Conservation (phyloP, 1,140 invertebrate species). For the Chrysoperla carnea region DNA sequence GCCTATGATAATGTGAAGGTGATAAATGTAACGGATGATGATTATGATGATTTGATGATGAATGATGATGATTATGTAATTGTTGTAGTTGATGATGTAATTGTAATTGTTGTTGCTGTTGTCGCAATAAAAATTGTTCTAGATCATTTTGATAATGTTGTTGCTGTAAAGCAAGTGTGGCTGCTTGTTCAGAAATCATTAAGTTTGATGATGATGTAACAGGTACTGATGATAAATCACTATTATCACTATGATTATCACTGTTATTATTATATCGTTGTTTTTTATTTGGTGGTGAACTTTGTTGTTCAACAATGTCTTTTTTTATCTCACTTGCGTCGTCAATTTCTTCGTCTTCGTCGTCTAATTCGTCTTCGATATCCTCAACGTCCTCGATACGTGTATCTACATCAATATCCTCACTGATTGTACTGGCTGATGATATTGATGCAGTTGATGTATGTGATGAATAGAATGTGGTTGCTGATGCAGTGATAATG, state of each 20-base stretch:
- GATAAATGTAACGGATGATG: conserved; percentile 14
- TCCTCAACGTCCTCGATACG: not conserved
- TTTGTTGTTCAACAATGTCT: conserved; percentile 26
- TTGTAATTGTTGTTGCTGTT: conserved; percentile 26
- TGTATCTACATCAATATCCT: conserved; percentile 18
- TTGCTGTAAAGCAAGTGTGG: no score
- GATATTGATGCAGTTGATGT: conserved; percentile 29
- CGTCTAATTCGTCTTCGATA: conserved; percentile 25
- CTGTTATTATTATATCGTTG: conserved; percentile 10
- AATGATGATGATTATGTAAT: conserved; percentile 5
- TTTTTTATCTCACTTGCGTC: conserved; percentile 17
- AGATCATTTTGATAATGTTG: conserved; percentile 5
- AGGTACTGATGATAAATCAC: not conserved
- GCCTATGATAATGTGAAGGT: conserved; percentile 4
- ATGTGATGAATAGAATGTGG: conserved; percentile 14
- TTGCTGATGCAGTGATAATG: not conserved
- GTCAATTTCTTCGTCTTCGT: conserved; percentile 29
- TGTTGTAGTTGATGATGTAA: conserved; percentile 28
- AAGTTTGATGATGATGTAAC: not conserved
- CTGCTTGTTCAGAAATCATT: not conserved
- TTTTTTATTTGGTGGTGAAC: conserved; percentile 19
- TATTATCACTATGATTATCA: conserved; percentile 5
- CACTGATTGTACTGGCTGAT: conserved; percentile 31
- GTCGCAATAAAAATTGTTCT: conserved; percentile 20
- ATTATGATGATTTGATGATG: conserved; percentile 9